These are phyloP conservation scores for Pseudorasbora parva DNA, from an alignment of 2,113 vertebrate genomes.

Conservation along the genomic window DNA sequence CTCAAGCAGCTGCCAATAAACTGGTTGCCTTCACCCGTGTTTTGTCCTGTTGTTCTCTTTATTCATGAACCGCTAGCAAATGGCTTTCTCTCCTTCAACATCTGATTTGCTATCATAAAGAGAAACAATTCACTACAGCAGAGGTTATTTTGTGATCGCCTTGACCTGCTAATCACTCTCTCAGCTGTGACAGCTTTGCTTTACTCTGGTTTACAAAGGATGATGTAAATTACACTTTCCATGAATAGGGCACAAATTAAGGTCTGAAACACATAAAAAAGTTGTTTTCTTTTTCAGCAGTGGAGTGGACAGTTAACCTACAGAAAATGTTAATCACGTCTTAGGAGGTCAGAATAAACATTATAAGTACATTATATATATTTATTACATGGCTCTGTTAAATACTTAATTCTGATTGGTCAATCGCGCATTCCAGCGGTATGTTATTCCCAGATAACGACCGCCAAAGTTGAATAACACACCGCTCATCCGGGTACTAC, in stretches of 20 bases:
- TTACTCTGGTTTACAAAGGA: neutral
- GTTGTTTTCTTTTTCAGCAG: neutral
- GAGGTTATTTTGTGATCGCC: neutral
- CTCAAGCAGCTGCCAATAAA: slow-evolving; percentile 52
- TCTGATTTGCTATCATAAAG: neutral
- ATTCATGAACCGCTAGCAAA: neutral
- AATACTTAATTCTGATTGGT: too few species aligned
- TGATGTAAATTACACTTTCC: neutral
- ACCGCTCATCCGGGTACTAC: too few species aligned
- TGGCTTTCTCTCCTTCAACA: neutral
- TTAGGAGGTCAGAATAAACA: too few species aligned
- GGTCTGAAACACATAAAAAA: neutral
- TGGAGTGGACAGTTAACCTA: neutral
- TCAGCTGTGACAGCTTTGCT: neutral
- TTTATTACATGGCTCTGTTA: too few species aligned
- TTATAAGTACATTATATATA: too few species aligned
- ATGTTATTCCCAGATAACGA: too few species aligned
- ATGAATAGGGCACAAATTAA: neutral
- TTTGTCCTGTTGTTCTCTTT: slow-evolving; percentile 1
- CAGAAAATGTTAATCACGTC: neutral
- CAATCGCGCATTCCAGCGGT: too few species aligned
- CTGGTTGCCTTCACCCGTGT: slow-evolving; percentile 5
- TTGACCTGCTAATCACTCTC: neutral
- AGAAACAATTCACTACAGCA: neutral
- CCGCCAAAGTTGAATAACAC: too few species aligned